Evolutionary conservation across 2,113 vertebrate species (phyloP), one percentile per base, ranked within the genome.

Genomic region (Lynx canadensis): DNA sequence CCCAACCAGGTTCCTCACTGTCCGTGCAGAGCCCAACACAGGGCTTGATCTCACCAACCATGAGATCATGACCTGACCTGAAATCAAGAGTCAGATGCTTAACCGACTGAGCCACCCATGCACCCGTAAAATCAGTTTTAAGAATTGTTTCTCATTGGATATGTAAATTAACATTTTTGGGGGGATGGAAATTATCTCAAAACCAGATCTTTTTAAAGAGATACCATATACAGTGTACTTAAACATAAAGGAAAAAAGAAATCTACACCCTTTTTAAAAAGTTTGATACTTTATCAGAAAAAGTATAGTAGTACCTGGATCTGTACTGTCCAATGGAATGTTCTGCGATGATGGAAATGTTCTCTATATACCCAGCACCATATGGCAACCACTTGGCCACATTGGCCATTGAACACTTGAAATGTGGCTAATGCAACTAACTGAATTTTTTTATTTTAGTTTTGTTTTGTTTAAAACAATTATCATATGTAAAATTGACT

Each of bases 381-480:
- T 81, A 23, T 89, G 27, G 21, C 33, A 88, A 18, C 73, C 38
- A 60, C 41, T 78, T 92, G 73, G 86, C 52, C 4, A 55, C 52
- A 55, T 18, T 81, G 55, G 45, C 65, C n/a, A 52, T 31, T 66
- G 65, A 81, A 86, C 55, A 33, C 38, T 85, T 85, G 50, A 94
- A 76, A 90, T 90, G 23, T 71, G 69, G 60, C 50, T 89, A 84
- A 38, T 74, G 5, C 23, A 89, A 41, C 50, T 78, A 69, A 60
- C 36, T 93, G 69, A 96, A 79, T 41, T 89, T 89, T 88, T 78
- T 93, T 48, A 80, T 84, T 41, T 78, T 78, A 29, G 48, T 81
- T 88, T 79, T 71, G 45, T 16, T 78, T 68, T 68, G 9, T 93
- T 80, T 87, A 29, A 31, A 81, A 68, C 68, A 87, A 74, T 76